Evolutionary conservation across 2,113 vertebrate species (phyloP), one percentile per base, ranked within the genome.

Genomic region (Bungarus multicinctus): DNA sequence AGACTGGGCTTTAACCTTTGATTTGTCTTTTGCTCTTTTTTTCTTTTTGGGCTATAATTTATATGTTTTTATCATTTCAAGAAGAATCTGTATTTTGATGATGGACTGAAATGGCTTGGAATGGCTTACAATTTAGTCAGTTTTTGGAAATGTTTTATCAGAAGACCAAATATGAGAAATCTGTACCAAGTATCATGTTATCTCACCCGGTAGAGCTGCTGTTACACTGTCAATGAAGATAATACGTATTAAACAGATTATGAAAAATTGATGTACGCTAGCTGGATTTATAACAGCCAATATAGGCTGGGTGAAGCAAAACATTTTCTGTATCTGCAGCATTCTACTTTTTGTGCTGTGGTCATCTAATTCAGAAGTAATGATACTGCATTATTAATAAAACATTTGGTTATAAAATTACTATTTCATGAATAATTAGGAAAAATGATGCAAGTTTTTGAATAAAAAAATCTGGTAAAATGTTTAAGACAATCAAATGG

Each of bases 101-200:
- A 95, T 96, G 97, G 96, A 97, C 97, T 97, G 97, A 98, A 96
- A 97, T 94, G 93, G 97, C 97, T 97, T 97, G 97, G 95, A 98
- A 97, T 97, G 97, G 97, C 95, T 97, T 97, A 96, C 97, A 96
- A 60, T 97, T 96, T 97, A 97, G 97, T 97, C 97, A 96, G 97
- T 96, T 97, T 97, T 97, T 88, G 96, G 96, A 97, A 96, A 96
- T 97, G 97, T 97, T 93, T 98, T 98, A 97, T 97, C 96, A 97
- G 93, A 97, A 98, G 97, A 98, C 98, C 98, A 98, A 98, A 98
- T 97, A 97, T 87, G 96, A 97, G 96, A 95, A 97, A 97, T 95
- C 96, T 98, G 97, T 98, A 96, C 95, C 93, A 94, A 97, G 97
- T 97, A 95, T 96, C 97, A 95, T 97, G 97, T 98, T 96, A 93